A percentile compares a stretch with the other conserved stretches of the same genome.
Evolutionary conservation across 1,140 invertebrate genomes (phyloP).

Genomic region (Drosophila jambulina): DNA sequence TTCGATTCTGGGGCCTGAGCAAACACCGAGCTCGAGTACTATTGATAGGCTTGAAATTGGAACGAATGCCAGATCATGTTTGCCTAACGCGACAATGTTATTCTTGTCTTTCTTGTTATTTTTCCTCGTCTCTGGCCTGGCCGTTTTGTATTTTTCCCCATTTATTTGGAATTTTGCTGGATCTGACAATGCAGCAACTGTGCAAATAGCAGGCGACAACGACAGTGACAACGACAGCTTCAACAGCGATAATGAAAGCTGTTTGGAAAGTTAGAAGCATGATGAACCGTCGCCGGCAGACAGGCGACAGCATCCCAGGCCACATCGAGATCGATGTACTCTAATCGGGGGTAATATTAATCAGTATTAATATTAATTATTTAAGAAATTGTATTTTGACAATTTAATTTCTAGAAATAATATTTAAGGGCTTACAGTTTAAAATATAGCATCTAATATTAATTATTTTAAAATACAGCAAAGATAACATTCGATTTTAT

Average conservation of each 20-base stretch:
- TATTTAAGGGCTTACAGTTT: neutral
- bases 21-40: conserved; percentile 50
- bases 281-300: conserved; percentile 41
- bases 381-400: neutral
- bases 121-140: conserved; percentile 49
- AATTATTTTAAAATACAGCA: neutral
- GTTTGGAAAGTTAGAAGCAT: conserved; percentile 78
- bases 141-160: conserved; percentile 60
- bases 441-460: neutral
- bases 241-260: conserved; percentile 63
- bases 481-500: neutral
- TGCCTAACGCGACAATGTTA: conserved; percentile 78
- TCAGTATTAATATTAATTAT: no score
- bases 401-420: neutral
- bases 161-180: conserved; percentile 77
- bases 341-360: conserved; percentile 21
- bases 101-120: conserved; percentile 30
- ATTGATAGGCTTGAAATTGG: conserved; percentile 73
- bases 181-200: conserved; percentile 76
- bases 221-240: conserved; percentile 38
- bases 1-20: conserved; percentile 64
- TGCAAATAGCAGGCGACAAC: conserved; percentile 80
- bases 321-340: conserved; percentile 49
- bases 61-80: conserved; percentile 79
- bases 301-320: conserved; percentile 43